A percentile compares a stretch with the other conserved stretches of the same genome.
phyloP scores from a whole-genome alignment of 2,888 invertebrate genomes.

The Lamellibrachia columna region DNA sequence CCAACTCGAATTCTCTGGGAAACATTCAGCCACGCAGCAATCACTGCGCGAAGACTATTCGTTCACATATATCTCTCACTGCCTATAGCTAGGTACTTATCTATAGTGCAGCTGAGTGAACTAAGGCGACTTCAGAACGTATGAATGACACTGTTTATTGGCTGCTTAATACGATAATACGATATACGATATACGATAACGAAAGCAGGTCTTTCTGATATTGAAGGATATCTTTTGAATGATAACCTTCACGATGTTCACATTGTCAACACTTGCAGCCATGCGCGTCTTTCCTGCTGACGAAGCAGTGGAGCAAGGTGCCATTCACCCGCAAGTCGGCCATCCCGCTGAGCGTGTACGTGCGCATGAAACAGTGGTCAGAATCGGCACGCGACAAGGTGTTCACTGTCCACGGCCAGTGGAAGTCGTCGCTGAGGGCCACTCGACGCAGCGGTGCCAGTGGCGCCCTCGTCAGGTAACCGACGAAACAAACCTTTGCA shows the following conservation, averaged over 20 bases:
- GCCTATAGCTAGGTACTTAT: too few species aligned
- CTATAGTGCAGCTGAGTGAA: too few species aligned
- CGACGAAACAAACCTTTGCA: neutral
- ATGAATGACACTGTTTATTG: too few species aligned
- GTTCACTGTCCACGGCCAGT: constrained; percentile 53
- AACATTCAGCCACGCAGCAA: too few species aligned
- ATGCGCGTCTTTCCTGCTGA: constrained; percentile 62
- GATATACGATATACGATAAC: too few species aligned
- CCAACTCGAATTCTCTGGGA: too few species aligned
- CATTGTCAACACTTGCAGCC: constrained; percentile 31
- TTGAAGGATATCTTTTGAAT: too few species aligned
- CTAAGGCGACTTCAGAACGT: too few species aligned
- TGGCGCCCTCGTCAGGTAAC: constrained; percentile 37
- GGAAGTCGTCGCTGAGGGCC: constrained; percentile 54
- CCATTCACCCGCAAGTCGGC: constrained; percentile 48
- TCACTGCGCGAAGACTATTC: too few species aligned
- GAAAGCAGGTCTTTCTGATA: too few species aligned
- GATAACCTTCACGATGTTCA: neutral
- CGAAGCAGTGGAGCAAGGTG: constrained; percentile 64
- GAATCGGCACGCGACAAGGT: constrained; percentile 57
- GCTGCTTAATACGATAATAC: neutral
- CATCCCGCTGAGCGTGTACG: constrained; percentile 56
- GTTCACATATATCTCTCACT: too few species aligned
- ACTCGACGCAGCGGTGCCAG: constrained; percentile 26
- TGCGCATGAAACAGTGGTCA: constrained; percentile 59